These are phyloP conservation scores for Agrochola circellaris DNA, from an alignment of 2,888 invertebrate species.

Conservation along the genomic window DNA sequence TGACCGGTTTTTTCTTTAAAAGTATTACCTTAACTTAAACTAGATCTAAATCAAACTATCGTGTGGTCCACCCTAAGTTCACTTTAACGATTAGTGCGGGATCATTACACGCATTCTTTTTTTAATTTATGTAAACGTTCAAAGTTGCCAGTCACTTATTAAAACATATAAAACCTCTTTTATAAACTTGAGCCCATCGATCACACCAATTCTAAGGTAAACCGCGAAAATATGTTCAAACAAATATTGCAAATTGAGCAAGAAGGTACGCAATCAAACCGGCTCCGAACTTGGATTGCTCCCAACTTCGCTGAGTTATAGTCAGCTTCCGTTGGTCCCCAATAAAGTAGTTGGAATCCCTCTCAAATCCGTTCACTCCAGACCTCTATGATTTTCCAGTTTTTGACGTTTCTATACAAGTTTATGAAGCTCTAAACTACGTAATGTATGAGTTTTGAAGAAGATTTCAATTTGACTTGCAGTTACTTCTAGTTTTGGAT, in stretches of 20 bases:
- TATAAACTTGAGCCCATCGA: constrained; percentile 31
- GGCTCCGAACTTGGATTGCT: constrained; percentile 73
- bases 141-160: constrained; percentile 5
- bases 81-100: constrained; percentile 24
- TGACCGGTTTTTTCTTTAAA: background rate
- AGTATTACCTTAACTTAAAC: constrained; percentile 2
- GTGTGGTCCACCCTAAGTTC: background rate
- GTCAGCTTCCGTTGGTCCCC: constrained; percentile 62
- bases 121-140: constrained; percentile 12
- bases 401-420: constrained; percentile 67
- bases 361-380: constrained; percentile 71
- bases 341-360: constrained; percentile 78
- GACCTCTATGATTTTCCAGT: constrained; percentile 73
- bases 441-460: constrained; percentile 51
- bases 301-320: constrained; percentile 78
- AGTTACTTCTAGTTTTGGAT: constrained; percentile 27
- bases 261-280: constrained; percentile 75
- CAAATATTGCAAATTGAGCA: constrained; percentile 67
- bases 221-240: constrained; percentile 56
- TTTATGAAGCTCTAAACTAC: constrained; percentile 56
- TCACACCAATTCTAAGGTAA: constrained; percentile 31
- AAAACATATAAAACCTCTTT: constrained; percentile 5
- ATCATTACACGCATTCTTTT: constrained; percentile 34
- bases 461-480: constrained; percentile 53
- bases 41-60: constrained; percentile 30